Base-by-base conservation (phyloP, 2,113 vertebrate species). In the Eleginops maclovinus region DNA sequence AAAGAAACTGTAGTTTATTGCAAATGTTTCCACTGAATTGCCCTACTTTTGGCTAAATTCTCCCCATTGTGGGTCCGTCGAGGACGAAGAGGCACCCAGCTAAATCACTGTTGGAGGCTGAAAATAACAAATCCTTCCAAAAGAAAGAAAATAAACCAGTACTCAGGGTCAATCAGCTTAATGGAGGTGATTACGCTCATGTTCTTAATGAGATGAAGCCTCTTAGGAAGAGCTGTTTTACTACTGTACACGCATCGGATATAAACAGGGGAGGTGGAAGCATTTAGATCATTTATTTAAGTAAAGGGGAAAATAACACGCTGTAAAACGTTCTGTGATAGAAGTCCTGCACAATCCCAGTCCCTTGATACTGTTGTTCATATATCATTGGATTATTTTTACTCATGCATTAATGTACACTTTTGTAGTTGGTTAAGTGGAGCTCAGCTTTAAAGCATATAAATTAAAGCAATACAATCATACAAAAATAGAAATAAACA, bases 61-160 rank as follows among this genome's bases (percentile, higher is more conserved):
- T 55, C 51, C 11, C 13, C 40, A 24, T 67, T 40, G 24, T 13
- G 14, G 13, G 24, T 54, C 67, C 13, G 58, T 75, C 58, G 6
- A 62, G 28, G 31, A 21, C 54, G 36, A 55, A 70, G 24, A 53
- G 53, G 10, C 9, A 8, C 16, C 2, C 16, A 26, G 41, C 41
- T 16, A 12, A 70, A n/a, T 28, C 51, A 19, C 28, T 5, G 19
- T 56, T 15, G 13, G 13, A 31, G 24, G 41, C 68, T 56, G 54
- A 59, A 28, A 21, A 68, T 24, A 31, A 7, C 11, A 58, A 59
- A 22, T 6, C 41, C 28, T 13, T 44, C 46, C 11, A n/a, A 19
- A 22, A 56, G 41, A 44, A 77, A 78, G 24, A 21, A 72, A 82
- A 79, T 15, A 72, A 71, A 62, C 60, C 75, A 55, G 41, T 67